A percentile compares a stretch with the other conserved stretches of the same genome.
Evolutionary conservation across 2,888 invertebrate genomes (phyloP).

Genomic region (Drosophila infuscata): DNA sequence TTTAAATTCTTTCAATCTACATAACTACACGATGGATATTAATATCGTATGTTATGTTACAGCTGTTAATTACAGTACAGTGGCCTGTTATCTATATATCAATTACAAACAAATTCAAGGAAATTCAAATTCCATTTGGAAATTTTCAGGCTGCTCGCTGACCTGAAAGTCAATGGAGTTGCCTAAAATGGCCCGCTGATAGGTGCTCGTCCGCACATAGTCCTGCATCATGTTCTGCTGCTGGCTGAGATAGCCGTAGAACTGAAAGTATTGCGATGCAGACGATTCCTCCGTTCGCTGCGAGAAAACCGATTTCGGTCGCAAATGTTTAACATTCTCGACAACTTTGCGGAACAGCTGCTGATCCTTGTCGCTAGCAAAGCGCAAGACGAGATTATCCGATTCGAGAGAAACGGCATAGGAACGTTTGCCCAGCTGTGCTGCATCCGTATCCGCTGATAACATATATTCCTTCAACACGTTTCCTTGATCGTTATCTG

Average conservation of each 20-base stretch:
- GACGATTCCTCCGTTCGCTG: constrained; percentile 99
- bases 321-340: constrained; percentile 84
- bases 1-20: neutral
- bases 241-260: constrained; percentile 99
- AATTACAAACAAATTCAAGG: neutral
- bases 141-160: neutral
- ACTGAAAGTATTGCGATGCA: constrained; percentile 99
- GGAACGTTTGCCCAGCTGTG: constrained; percentile 82
- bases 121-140: neutral
- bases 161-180: constrained; percentile 95
- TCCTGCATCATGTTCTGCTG: constrained; percentile 99
- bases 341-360: constrained; percentile 84
- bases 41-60: neutral
- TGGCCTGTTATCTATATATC: neutral
- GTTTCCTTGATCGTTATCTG: constrained; percentile 76
- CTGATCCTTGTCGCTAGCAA: constrained; percentile 82
- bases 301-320: constrained; percentile 93
- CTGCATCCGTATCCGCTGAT: constrained; percentile 83
- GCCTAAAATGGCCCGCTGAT: constrained; percentile 97
- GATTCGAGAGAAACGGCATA: constrained; percentile 83
- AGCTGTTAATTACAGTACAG: neutral
- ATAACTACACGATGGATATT: neutral
- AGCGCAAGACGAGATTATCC: constrained; percentile 83
- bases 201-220: constrained; percentile 98
- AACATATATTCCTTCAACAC: constrained; percentile 83